Percentiles rank a stretch among this genome's conserved stretches.
Evolutionary conservation across 2,888 invertebrate genomes (phyloP).

Genomic region (Ceratothoa steindachneri): DNA sequence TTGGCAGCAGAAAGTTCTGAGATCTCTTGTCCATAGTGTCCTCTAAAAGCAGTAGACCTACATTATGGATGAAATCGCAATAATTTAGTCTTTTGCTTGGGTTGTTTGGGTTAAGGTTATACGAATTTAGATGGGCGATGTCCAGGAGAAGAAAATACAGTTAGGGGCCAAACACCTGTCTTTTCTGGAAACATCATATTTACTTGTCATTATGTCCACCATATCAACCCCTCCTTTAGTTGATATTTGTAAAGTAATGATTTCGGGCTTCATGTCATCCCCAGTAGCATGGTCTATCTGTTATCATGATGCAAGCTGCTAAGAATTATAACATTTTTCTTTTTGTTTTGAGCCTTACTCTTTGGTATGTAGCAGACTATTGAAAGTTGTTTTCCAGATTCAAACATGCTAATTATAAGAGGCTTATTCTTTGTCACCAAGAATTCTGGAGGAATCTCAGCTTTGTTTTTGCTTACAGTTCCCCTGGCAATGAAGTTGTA

Average conservation of each 20-base stretch:
- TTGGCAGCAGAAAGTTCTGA: too few species aligned
- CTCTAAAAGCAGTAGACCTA: too few species aligned
- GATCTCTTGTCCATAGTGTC: too few species aligned
- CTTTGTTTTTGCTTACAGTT: constrained; percentile 4
- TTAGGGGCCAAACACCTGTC: constrained; percentile 11
- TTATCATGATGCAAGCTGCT: not conserved
- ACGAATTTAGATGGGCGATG: too few species aligned
- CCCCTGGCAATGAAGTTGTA: not conserved
- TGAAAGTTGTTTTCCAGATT: not conserved
- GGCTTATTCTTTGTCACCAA: constrained; percentile 1
- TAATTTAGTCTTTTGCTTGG: too few species aligned
- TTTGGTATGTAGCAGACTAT: not conserved
- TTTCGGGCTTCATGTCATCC: constrained; percentile 2
- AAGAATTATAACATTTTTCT: not conserved
- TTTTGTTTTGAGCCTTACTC: too few species aligned
- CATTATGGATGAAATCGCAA: too few species aligned
- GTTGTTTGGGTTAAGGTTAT: too few species aligned
- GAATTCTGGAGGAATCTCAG: constrained; percentile 12
- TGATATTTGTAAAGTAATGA: constrained; percentile 16
- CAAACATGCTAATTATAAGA: not conserved
- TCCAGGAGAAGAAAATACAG: too few species aligned
- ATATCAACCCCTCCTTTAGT: constrained; percentile 18
- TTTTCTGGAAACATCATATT: constrained; percentile 17
- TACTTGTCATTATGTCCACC: not conserved
- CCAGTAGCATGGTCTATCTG: constrained; percentile 4